Percentiles rank a stretch among this genome's conserved stretches.
phyloP scores from a whole-genome alignment of 1,140 invertebrate genomes.

The Acromyrmex charruanus region DNA sequence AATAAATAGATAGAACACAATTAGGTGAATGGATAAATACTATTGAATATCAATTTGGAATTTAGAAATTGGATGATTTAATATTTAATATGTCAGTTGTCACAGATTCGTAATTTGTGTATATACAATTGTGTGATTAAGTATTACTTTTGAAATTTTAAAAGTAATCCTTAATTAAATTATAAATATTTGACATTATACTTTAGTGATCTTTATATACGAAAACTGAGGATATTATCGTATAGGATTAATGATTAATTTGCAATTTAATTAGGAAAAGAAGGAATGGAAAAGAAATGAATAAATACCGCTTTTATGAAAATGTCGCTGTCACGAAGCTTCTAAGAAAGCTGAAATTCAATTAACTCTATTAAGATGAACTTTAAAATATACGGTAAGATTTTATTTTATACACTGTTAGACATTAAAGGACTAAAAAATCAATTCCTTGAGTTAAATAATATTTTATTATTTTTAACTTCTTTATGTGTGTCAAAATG shows the following conservation, averaged over 20 bases:
- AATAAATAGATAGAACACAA: neutral
- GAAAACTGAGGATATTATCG: neutral
- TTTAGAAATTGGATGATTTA: neutral
- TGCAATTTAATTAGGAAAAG: neutral
- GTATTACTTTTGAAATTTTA: neutral
- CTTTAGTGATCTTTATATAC: neutral
- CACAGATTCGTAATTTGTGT: neutral
- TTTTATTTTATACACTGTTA: neutral
- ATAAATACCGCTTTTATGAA: neutral
- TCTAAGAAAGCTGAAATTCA: neutral
- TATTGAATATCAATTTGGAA: neutral
- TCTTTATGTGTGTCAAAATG: too few species aligned
- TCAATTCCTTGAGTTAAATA: too few species aligned
- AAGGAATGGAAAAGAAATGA: neutral
- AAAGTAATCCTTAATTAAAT: neutral
- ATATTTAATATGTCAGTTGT: constrained; percentile 21
- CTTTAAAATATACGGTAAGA: neutral
- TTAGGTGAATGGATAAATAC: too few species aligned
- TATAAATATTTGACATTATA: neutral
- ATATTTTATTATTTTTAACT: too few species aligned
- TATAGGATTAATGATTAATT: neutral
- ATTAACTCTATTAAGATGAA: constrained; percentile 8
- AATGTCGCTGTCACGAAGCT: neutral
- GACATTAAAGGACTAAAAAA: too few species aligned
- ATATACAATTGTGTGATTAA: neutral